These are phyloP conservation scores for Merodon equestris DNA, from an alignment of 2,888 invertebrate species.

Conservation along the genomic window DNA sequence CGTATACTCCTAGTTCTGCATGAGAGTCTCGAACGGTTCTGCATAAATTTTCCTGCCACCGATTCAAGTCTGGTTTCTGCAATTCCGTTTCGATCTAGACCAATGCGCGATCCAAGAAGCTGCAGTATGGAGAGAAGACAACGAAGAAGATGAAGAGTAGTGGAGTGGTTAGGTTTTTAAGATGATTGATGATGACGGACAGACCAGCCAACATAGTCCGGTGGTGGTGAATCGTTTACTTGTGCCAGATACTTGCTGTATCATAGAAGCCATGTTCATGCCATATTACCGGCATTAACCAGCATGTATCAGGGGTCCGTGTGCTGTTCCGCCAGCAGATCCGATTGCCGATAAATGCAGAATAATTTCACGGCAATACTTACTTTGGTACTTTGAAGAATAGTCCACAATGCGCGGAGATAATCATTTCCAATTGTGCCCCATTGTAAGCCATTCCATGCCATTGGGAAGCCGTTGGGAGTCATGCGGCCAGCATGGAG, in stretches of 20 bases:
- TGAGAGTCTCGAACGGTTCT: conserved; percentile 39
- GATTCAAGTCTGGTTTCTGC: conserved; percentile 50
- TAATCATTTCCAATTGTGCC: conserved; percentile 50
- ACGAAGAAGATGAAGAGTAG: no score
- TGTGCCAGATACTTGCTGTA: conserved; percentile 48
- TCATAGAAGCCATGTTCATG: conserved; percentile 46
- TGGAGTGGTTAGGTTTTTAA: conserved; percentile 8
- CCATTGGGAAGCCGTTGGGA: no score
- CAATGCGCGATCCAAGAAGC: conserved; percentile 12
- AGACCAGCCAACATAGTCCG: conserved; percentile 45
- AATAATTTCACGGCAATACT: conserved; percentile 56
- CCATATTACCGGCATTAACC: conserved; percentile 24
- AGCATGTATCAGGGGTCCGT: conserved; percentile 36
- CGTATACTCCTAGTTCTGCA: conserved; percentile 26
- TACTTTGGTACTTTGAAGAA: background rate
- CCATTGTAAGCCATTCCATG: background rate
- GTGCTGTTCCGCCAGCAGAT: conserved; percentile 56
- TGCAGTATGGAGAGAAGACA: no score
- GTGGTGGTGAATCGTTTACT: conserved; percentile 46
- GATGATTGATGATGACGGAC: conserved; percentile 67
- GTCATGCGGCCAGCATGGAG: no score
- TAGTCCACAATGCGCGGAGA: conserved; percentile 7
- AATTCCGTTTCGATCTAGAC: no score
- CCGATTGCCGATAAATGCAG: conserved; percentile 61
- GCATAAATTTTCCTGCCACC: conserved; percentile 65